Conservation (phyloP, 2,113 vertebrate genomes). For the Oophaga pumilio region DNA sequence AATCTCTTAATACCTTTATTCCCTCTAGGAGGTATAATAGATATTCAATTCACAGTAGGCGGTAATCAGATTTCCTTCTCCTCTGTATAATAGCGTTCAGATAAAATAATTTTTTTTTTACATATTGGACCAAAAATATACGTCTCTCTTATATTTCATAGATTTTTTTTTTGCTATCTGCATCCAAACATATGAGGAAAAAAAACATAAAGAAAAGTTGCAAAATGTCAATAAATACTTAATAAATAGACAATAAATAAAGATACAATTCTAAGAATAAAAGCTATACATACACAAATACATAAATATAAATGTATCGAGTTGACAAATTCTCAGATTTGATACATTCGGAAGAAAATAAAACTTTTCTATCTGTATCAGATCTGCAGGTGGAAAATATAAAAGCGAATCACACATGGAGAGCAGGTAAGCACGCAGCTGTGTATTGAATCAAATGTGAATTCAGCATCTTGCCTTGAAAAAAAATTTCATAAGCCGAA, state of each 20-base stretch:
- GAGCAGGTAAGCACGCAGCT: conserved; percentile 35
- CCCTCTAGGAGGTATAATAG: not conserved
- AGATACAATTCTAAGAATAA: not conserved
- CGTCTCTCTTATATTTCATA: not conserved
- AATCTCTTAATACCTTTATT: not conserved
- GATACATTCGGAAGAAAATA: not conserved
- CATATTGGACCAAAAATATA: not conserved
- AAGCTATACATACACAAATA: not conserved
- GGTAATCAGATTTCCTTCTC: not conserved
- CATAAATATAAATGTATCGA: too few species aligned
- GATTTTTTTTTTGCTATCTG: not conserved
- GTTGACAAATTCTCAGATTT: not conserved
- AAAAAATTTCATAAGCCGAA: conserved; percentile 48
- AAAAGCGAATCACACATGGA: conserved; percentile 49
- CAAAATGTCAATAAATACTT: not conserved
- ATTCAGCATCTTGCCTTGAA: conserved; percentile 47
- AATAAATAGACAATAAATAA: not conserved
- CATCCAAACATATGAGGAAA: not conserved
- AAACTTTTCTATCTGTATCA: not conserved
- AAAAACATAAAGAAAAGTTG: not conserved
- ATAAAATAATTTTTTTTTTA: not conserved
- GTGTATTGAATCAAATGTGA: conserved; percentile 45
- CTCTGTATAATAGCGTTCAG: not conserved
- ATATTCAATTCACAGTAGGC: not conserved
- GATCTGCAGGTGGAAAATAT: conserved; percentile 56